Evolutionary conservation across 1,140 invertebrate genomes (phyloP), one percentile per base, ranked within the genome.

Genomic region (Cardiocondyla obscurior): DNA sequence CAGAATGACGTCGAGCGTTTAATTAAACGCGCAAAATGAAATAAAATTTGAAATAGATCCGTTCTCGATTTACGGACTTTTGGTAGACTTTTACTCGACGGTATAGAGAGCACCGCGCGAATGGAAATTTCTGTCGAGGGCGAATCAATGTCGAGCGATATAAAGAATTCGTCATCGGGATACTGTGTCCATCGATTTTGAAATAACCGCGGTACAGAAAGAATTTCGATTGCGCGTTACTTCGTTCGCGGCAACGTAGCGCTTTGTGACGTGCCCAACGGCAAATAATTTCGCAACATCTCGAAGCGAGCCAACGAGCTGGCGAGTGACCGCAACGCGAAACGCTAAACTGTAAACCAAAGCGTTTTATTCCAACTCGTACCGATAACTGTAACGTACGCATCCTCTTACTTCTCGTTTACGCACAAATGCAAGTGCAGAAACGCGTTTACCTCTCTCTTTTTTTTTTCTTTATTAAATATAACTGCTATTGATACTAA

Each of bases 381-480:
- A 85, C 51, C 79, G 83, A 88, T 87, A 87, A 87, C 82, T 19
- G 74, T 84, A 58, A 88, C 79, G 28, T 88, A 85, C 82, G 53
- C 60, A 46, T 73, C 70, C 60, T 10, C 51, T 51, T 14, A n/a
- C 19, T 25, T 2, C 42, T 73, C 33, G 30, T 57, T 30, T 60
- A 49, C 69, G 44, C 19, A 62, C 49, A 46, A 49, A 49, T 51
- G 42, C 39, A 82, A n/a, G 28, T 44, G n/a, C 36, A 58, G 60
- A 5, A 53, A 49, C 19, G 30, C 14, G 8, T 3, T 57, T 1
- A 3, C 28, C 69, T 22, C n/a, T 25, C 67, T 33, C 8, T 19
- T 10, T 53, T 33, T 4, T 19, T 10, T 53, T n/a, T 72, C 46
- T 30, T 46, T 33, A 12, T 44, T 25, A 65, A 39, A 42, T 25